These are phyloP conservation scores for Puntigrus tetrazona DNA, from an alignment of 2,113 vertebrate species.

Conservation along the genomic window DNA sequence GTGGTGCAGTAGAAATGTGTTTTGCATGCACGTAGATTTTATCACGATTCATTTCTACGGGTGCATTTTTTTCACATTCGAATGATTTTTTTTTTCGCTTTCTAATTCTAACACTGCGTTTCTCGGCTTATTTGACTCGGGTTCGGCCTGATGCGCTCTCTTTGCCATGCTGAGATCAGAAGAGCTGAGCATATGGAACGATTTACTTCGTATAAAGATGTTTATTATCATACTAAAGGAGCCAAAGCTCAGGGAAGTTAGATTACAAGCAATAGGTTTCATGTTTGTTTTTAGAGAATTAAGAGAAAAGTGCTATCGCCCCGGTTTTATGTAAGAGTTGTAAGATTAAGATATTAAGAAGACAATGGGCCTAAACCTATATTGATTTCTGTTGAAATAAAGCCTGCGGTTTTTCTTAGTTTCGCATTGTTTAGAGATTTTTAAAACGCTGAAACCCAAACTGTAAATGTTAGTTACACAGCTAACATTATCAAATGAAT, in stretches of 20 bases:
- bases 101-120: background rate
- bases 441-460: too few species aligned
- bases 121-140: background rate
- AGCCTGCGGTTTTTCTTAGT: too few species aligned
- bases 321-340: background rate
- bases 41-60: background rate
- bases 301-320: background rate
- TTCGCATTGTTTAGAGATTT: too few species aligned
- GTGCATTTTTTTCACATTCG: background rate
- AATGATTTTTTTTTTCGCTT: too few species aligned
- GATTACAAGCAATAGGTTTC: background rate
- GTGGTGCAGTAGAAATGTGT: background rate
- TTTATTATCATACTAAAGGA: conserved; percentile 40
- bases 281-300: background rate
- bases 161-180: conserved; percentile 38
- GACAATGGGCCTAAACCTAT: background rate
- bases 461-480: too few species aligned
- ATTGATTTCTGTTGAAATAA: too few species aligned
- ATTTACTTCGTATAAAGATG: conserved; percentile 34
- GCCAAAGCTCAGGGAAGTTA: background rate
- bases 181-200: conserved; percentile 21
- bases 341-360: background rate
- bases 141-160: background rate
- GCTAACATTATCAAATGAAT: too few species aligned
- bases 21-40: background rate